Evolutionary conservation across 1,140 invertebrate genomes (phyloP).

Genomic region (Scylla paramamosain): DNA sequence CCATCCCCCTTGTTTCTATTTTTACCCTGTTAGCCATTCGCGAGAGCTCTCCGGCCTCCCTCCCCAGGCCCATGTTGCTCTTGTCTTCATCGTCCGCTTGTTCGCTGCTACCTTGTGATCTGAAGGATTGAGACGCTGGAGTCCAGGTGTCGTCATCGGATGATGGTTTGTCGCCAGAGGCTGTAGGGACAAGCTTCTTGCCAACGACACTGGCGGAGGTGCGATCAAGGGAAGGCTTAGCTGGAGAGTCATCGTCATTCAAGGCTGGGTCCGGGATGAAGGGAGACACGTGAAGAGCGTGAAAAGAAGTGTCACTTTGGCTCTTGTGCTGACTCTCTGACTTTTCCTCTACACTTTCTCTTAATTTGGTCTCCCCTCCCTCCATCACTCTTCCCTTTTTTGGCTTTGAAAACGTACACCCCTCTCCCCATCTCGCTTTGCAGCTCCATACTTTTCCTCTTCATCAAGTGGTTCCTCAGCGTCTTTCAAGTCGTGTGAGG

Average conservation of each 20-base stretch:
- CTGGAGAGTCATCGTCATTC: background rate
- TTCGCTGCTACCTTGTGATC: background rate
- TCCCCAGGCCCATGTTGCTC: background rate
- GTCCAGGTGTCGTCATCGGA: background rate
- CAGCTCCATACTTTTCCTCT: background rate
- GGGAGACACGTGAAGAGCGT: background rate
- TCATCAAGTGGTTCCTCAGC: background rate
- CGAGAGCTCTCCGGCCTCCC: background rate
- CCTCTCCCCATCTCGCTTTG: background rate
- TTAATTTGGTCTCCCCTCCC: background rate
- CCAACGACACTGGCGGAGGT: background rate
- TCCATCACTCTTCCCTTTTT: background rate
- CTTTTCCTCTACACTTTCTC: background rate
- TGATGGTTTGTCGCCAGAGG: background rate
- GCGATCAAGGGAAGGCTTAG: background rate
- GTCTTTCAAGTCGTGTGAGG: background rate
- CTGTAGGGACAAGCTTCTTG: background rate
- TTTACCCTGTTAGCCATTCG: background rate
- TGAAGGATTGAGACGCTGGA: background rate
- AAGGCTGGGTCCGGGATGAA: slow-evolving; percentile 25
- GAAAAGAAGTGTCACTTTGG: background rate
- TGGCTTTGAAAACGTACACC: background rate
- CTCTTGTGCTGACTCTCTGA: background rate
- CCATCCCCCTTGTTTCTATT: background rate
- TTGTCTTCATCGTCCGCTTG: background rate